Base-by-base conservation (phyloP, 2,113 vertebrate species). In the Theropithecus gelada region DNA sequence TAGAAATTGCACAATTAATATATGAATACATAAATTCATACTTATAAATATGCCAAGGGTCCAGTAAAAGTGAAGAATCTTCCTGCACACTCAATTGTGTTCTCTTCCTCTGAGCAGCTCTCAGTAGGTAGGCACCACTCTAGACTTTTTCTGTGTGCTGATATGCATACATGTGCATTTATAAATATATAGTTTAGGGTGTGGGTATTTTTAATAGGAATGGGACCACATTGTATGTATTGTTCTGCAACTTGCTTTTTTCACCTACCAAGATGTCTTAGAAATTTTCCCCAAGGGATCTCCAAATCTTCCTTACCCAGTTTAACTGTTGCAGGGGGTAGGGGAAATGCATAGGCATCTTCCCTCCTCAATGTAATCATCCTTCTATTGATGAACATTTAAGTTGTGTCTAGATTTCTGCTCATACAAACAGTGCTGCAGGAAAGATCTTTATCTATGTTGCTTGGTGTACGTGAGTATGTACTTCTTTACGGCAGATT, bases 11-110 rank as follows among this genome's bases (percentile, higher is more conserved):
- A 82, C 20, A 66, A 38, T 72, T 78, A 86, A 79, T 64, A 79
- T 23, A 81, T 14, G 70, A 94, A 55, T 75, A 79, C 17, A 83
- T 82, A 89, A 94, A 90, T 30, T 3, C 11, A 12, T 88, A 48
- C 52, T 83, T 91, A 61, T 68, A 90, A 87, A 92, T 93, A 92
- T 75, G 79, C 32, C 25, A 66, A 50, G 38, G n/a, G 50, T 59
- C 40, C n/a, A 90, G 93, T 79, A 96, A 88, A 40, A 89, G 23
- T 50, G 68, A 85, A 86, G 70, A 82, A n/a, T 55, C 59, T 93
- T 75, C 22, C 70, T 32, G 32, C 40, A 79, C 8, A 43, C 25
- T 79, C 66, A 61, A 1, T 68, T 85, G 22, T 68, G 43, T 25
- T 30, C 8, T n/a, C 13, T 32, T 76, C 38, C 78, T 45, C 52